Evolutionary conservation across 1,140 invertebrate genomes (phyloP).

Genomic region (Diabrotica virgifera): DNA sequence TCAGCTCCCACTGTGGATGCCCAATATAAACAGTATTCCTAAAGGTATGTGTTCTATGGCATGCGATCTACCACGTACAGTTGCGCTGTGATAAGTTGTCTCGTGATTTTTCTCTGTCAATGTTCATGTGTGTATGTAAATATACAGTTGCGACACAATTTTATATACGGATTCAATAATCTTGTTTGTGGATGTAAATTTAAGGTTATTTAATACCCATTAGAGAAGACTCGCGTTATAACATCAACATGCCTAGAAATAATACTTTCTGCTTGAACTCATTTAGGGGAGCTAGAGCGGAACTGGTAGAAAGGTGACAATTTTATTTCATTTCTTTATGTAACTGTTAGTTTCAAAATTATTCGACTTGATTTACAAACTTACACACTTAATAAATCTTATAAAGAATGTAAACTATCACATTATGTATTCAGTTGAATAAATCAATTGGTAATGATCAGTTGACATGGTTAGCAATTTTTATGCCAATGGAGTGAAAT

Average conservation of each 20-base stretch:
- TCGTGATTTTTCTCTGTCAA: slow-evolving; percentile 10
- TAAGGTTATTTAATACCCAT: background rate
- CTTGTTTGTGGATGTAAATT: background rate
- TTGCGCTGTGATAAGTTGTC: slow-evolving; percentile 1
- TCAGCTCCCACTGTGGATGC: slow-evolving; percentile 6
- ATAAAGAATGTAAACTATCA: background rate
- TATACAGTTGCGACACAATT: background rate
- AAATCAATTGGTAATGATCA: background rate
- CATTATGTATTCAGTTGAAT: background rate
- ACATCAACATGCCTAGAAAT: background rate
- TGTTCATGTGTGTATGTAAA: background rate
- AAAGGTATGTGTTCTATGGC: slow-evolving; percentile 8
- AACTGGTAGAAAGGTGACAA: slow-evolving; percentile 2
- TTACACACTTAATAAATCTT: background rate
- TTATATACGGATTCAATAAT: background rate
- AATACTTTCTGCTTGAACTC: background rate
- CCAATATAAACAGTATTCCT: slow-evolving; percentile 4
- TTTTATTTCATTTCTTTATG: background rate
- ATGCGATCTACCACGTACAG: background rate
- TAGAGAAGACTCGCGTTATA: background rate
- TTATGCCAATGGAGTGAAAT: background rate
- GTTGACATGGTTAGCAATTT: background rate
- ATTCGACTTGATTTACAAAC: background rate
- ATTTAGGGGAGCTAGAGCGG: background rate
- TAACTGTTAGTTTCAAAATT: slow-evolving; percentile 11